Evolutionary conservation across 2,797 vertebrate species (phyloP).

Genomic region (Taeniopygia guttata): DNA sequence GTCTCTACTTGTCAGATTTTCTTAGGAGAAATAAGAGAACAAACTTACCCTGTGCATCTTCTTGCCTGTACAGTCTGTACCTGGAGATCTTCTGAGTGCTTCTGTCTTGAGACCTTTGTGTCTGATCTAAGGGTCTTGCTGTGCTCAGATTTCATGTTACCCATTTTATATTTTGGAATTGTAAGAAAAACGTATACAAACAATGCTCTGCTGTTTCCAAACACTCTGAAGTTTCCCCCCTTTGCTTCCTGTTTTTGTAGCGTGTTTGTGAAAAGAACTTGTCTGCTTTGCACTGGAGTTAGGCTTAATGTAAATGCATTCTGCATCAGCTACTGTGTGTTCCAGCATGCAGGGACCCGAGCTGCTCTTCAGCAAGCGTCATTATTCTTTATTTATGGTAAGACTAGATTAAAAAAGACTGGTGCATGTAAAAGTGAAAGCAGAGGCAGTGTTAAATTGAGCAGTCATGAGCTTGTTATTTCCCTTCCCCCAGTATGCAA

Average conservation of each 20-base stretch:
- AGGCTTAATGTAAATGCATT: neutral
- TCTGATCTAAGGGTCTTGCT: neutral
- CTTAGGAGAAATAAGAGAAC: neutral
- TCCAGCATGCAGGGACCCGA: neutral
- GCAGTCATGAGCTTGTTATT: slow-evolving; percentile 44
- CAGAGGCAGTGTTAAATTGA: slow-evolving; percentile 16
- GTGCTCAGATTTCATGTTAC: neutral
- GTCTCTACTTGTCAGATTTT: neutral
- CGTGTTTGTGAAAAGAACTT: slow-evolving; percentile 1
- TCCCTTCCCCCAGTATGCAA: neutral
- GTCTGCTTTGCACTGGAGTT: neutral
- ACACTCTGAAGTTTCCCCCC: slow-evolving; percentile 33
- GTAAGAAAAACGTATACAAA: slow-evolving; percentile 29
- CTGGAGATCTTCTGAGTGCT: neutral
- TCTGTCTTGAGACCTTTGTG: slow-evolving; percentile 3
- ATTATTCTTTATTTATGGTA: neutral
- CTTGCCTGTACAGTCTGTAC: slow-evolving; percentile 1
- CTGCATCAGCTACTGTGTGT: neutral
- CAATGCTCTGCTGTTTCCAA: slow-evolving; percentile 51
- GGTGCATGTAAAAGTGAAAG: slow-evolving; percentile 42
- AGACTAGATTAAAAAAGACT: neutral
- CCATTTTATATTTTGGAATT: neutral
- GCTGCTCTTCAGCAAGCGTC: neutral
- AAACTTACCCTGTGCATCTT: neutral
- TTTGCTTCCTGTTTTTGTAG: slow-evolving; percentile 62